Evolutionary conservation across 1,140 invertebrate species (phyloP), one percentile per base, ranked within the genome.

Genomic region (Halotydeus destructor): DNA sequence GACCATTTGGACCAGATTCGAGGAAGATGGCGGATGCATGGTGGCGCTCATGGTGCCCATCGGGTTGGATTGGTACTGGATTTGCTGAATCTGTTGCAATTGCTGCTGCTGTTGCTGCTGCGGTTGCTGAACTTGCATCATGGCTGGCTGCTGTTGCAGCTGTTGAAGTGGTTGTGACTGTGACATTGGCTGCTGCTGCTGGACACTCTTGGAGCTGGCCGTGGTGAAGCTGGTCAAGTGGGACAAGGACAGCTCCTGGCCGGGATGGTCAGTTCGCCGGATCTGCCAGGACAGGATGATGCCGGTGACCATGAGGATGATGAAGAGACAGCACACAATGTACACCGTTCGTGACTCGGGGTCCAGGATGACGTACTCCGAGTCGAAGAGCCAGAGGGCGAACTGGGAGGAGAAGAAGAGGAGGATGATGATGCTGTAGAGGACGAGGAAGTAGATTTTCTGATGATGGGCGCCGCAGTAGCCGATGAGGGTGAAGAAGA

Each of bases 391-490:
- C 38, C 38, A 39, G 22, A 27, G 18, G 8, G 30, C 18, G 21
- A 27, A n/a, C 19, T 39, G 27, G 14, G 12, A 26, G n/a, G 21
- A 28, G 9, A 39, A 24, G 24, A 39, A 39, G 11, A 39, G 24
- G 12, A 39, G 30, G 14, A 39, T 39, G 22, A 26, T 28, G 11
- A 19, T 31, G 6, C 28, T 32, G 16, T 41, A 41, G 27, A 41
- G 14, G n/a, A 41, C 11, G 2, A 41, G 30, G 22, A 41, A 41
- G 11, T n/a, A 33, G 23, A 41, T 12, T 27, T 41, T 41, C 22
- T 41, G 39, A 41, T 41, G 39, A 27, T 41, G 39, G 16, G 39
- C 39, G 12, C 39, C 30, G 25, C 39, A 41, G 26, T 41, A 41
- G 22, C 39, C 39, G 16, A 41, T 32, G 2, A 41, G 22, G 14